Evolutionary conservation across 2,113 vertebrate species (phyloP), one percentile per base, ranked within the genome.

Genomic region (Parus major): DNA sequence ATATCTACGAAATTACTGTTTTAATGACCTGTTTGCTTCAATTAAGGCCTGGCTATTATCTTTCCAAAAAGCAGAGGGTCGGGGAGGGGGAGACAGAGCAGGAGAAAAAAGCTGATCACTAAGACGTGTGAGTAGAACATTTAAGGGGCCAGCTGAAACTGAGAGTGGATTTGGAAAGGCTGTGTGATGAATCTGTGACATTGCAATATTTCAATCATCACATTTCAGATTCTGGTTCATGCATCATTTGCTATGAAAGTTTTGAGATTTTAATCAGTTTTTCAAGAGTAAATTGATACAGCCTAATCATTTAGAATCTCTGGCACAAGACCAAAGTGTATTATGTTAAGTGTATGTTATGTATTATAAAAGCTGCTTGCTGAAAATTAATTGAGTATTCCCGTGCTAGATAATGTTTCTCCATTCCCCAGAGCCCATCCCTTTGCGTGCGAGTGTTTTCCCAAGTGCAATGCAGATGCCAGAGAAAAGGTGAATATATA

Each of bases 261-360:
- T 97, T 96, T 92, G 90, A 97, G 96, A 97, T 97, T 96, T 95
- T 97, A 96, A 97, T 97, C 96, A 96, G 86, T 95, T 90, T 96
- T 97, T 95, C 95, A 94, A 96, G 94, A 96, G 96, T 96, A 97
- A 97, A 97, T 96, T 96, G 96, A 97, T 96, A 96, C 82, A 96
- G 93, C 77, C 85, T 96, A 97, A 96, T 96, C 95, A 96, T 94
- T 97, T 72, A 86, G 88, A 94, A 96, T 97, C 96, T 96, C 92
- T 97, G 96, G 96, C 95, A 88, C 11, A 36, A 72, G 79, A 92
- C 96, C 96, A 97, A 96, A 97, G 90, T 68, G 77, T 95, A 94
- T 96, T 94, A 96, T 97, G 95, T 94, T 94, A 96, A 97, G 92
- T 95, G 88, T 96, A 96, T 97, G 96, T 96, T 97, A 95, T 95